Evolutionary conservation across 2,113 vertebrate species (phyloP), one percentile per base, ranked within the genome.

Genomic region (Anolis carolinensis): DNA sequence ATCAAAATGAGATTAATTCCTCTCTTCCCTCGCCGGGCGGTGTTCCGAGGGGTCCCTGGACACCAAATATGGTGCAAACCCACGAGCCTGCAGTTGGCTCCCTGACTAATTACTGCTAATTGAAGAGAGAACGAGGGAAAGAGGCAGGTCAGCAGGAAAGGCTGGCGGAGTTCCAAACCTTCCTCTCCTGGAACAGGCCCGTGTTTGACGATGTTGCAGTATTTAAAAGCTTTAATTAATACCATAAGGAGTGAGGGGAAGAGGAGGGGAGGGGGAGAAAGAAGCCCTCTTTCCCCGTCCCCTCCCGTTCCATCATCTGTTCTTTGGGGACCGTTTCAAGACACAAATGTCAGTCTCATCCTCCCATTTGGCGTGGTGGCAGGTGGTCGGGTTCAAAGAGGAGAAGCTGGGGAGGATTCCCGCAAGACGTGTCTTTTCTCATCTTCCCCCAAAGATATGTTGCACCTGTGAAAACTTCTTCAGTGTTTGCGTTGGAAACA

Each of bases 91-190:
- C 20, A 13, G 16, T 59, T 18, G 44, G 70, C 59, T 80, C 77
- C 59, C 76, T 74, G 71, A 75, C 77, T 84, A 88, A 88, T 88
- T 80, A 68, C 70, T 39, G 44, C 87, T 88, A 88, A 88, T 84
- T 84, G 77, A 80, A 55, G 76, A 81, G 70, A 48, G 59, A 68
- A 34, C 32, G 55, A 44, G 20, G 44, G 77, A 71, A 87, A 55
- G 79, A 74, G 59, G 62, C 77, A 25, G 77, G 82, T 84, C 77
- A 75, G 59, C 59, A 50, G 48, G 59, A 88, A 67, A 55, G 1
- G 48, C 44, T 80, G 77, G 68, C 67, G 10, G 44, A 2, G 5
- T 1, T 36, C 82, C 70, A 55, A 13, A 8, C 23, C 67, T 39
- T 73, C 13, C 63, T 67, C 39, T 73, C 36, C 71, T 81, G 71